Conservation (phyloP, 2,797 vertebrate genomes). For the Oophaga sylvatica region DNA sequence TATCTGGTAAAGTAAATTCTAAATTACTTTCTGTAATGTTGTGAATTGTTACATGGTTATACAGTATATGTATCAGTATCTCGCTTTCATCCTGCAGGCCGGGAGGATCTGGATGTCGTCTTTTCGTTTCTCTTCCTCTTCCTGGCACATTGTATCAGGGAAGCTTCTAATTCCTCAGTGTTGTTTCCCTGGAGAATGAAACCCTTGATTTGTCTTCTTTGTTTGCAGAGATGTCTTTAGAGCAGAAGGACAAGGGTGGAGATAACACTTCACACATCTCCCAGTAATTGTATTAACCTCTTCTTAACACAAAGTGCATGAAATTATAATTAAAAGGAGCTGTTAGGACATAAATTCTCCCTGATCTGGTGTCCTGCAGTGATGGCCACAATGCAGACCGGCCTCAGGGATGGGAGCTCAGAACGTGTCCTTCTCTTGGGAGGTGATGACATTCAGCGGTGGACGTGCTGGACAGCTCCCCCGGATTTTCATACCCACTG, state of each 20-base stretch:
- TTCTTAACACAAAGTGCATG: background rate
- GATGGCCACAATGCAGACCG: background rate
- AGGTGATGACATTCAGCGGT: background rate
- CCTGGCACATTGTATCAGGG: background rate
- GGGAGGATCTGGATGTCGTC: background rate
- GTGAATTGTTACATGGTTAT: too few species aligned
- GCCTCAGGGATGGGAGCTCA: background rate
- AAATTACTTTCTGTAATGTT: too few species aligned
- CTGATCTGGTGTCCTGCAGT: too few species aligned
- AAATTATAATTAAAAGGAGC: background rate
- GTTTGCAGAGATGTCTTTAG: background rate
- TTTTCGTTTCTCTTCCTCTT: background rate
- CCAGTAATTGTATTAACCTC: background rate
- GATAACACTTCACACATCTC: background rate
- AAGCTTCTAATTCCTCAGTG: background rate
- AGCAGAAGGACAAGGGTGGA: background rate
- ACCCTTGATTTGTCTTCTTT: background rate
- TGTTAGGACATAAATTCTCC: background rate
- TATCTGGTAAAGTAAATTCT: too few species aligned
- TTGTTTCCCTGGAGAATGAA: background rate
- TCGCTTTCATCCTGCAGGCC: too few species aligned
- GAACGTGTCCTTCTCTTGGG: background rate
- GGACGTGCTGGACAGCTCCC: background rate
- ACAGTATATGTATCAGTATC: too few species aligned
- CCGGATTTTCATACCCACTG: background rate